Conservation (phyloP, 2,888 invertebrate species). For the Drosophila bunnanda region DNA sequence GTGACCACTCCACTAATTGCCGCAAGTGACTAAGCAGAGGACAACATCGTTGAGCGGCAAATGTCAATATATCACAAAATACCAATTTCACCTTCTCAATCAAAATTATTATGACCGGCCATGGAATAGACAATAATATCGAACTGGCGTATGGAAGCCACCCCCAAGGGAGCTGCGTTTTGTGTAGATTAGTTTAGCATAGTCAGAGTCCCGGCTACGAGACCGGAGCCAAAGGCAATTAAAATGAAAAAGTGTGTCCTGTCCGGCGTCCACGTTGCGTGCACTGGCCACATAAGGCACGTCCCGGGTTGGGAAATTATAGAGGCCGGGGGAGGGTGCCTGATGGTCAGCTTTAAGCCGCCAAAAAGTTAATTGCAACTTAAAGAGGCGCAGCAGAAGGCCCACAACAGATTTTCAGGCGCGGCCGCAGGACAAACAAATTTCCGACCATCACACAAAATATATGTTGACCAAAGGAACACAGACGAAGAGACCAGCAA, state of each 20-base stretch:
- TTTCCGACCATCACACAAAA: slow-evolving; percentile 34
- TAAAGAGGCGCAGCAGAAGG: slow-evolving; percentile 60
- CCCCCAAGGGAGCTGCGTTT: slow-evolving; percentile 70
- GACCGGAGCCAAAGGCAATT: slow-evolving; percentile 60
- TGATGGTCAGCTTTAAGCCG: slow-evolving; percentile 38
- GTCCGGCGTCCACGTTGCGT: slow-evolving; percentile 52
- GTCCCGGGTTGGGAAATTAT: slow-evolving; percentile 8
- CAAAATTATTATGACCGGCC: slow-evolving; percentile 83
- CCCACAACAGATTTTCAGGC: slow-evolving; percentile 69
- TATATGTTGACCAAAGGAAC: slow-evolving; percentile 39
- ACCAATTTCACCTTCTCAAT: slow-evolving; percentile 80
- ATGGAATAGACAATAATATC: slow-evolving; percentile 49
- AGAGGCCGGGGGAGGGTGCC: background rate
- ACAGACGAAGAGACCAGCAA: background rate
- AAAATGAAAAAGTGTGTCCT: slow-evolving; percentile 70
- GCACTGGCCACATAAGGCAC: slow-evolving; percentile 63
- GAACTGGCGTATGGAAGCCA: slow-evolving; percentile 13
- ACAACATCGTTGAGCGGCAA: slow-evolving; percentile 62
- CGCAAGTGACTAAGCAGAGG: slow-evolving; percentile 72
- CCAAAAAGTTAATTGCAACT: slow-evolving; percentile 73
- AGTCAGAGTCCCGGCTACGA: no score
- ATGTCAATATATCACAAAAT: slow-evolving; percentile 80
- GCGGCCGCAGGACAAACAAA: slow-evolving; percentile 52
- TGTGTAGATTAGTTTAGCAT: slow-evolving; percentile 76
- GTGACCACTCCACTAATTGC: slow-evolving; percentile 59